Conservation (phyloP, 2,113 vertebrate genomes). For the Isurus oxyrinchus region DNA sequence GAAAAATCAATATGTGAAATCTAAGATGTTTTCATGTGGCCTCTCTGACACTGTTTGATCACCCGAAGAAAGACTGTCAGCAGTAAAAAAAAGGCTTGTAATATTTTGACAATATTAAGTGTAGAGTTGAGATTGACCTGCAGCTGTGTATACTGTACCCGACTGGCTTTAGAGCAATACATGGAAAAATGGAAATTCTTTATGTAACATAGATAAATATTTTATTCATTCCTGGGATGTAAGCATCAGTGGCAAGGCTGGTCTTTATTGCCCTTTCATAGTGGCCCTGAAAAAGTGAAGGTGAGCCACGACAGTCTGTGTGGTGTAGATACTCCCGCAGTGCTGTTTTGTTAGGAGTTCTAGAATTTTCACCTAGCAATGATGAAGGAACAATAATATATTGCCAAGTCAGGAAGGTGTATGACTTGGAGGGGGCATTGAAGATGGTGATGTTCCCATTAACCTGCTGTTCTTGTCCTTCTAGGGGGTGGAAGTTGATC, state of each 20-base stretch:
- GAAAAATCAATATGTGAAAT: constrained; percentile 23
- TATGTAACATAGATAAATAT: background rate
- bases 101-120: constrained; percentile 15
- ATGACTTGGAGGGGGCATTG: background rate
- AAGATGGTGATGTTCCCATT: background rate
- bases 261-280: background rate
- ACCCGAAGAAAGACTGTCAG: background rate
- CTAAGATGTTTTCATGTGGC: background rate
- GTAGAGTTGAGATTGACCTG: background rate
- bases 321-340: background rate
- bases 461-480: background rate
- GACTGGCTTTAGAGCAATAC: background rate
- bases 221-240: background rate
- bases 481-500: background rate
- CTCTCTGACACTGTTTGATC: background rate
- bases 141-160: background rate
- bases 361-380: background rate
- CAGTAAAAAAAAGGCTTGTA: background rate
- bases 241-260: background rate
- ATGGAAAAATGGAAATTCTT: background rate
- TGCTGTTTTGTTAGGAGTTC: background rate
- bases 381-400: background rate
- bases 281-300: background rate
- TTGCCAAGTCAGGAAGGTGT: background rate
- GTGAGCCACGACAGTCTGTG: background rate